A percentile compares a stretch with the other conserved stretches of the same genome.
These are phyloP conservation scores for Geodia barretti DNA, from an alignment of 37 sponge, comb jelly and placozoan species.

Conservation along the genomic window DNA sequence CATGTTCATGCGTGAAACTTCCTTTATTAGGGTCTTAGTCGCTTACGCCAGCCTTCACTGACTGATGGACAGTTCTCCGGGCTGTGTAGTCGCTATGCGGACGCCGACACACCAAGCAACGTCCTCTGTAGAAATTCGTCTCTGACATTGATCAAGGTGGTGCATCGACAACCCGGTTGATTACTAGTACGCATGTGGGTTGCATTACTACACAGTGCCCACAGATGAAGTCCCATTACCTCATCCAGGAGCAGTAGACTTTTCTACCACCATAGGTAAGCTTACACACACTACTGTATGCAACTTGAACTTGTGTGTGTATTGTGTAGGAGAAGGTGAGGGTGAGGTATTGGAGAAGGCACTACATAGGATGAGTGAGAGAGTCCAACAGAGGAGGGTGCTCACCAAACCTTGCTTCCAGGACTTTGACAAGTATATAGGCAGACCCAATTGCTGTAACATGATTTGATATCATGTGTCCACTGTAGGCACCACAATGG, in stretches of 20 bases:
- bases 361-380: conserved; percentile 64
- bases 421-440: conserved; percentile 84
- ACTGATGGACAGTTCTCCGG: conserved; percentile 58
- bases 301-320: background rate
- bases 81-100: conserved; percentile 61
- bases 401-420: conserved; percentile 86
- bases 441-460: background rate
- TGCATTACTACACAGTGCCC: too few relatives aligned
- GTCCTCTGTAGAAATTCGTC: conserved; percentile 67
- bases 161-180: too few relatives aligned
- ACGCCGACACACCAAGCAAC: conserved; percentile 52
- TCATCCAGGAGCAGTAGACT: conserved; percentile 44
- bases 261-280: background rate
- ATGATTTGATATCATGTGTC: background rate
- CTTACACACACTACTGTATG: background rate
- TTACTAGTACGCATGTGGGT: too few relatives aligned
- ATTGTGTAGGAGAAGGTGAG: background rate
- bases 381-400: conserved; percentile 74
- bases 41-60: conserved; percentile 64
- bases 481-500: conserved; percentile 11
- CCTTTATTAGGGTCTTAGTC: conserved; percentile 43
- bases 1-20: background rate
- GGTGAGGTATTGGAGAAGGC: conserved; percentile 40
- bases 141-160: conserved; percentile 70
- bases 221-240: background rate